Conservation (phyloP, 2,888 invertebrate genomes). For the Drosophila vallismaia region DNA sequence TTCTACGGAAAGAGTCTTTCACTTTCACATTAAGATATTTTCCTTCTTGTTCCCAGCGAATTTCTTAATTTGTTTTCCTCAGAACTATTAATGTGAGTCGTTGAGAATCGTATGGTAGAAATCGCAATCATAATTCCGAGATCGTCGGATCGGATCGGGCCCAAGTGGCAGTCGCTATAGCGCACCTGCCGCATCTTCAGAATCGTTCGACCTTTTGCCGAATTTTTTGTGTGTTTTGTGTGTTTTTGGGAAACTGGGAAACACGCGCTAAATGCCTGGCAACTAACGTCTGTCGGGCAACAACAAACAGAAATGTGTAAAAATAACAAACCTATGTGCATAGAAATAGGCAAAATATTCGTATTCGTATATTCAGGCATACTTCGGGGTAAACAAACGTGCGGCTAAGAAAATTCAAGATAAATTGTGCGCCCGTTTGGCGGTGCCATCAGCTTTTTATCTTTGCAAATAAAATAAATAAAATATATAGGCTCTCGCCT, state of each 20-base stretch:
- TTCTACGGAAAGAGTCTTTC: slow-evolving; percentile 1
- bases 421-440: slow-evolving; percentile 48
- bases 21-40: not conserved
- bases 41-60: not conserved
- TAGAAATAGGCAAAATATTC: slow-evolving; percentile 30
- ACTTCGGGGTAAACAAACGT: slow-evolving; percentile 47
- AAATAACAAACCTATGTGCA: slow-evolving; percentile 64
- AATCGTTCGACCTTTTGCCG: not conserved
- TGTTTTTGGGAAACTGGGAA: slow-evolving; percentile 14
- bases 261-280: slow-evolving; percentile 44
- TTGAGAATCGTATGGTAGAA: slow-evolving; percentile 6
- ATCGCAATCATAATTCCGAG: slow-evolving; percentile 36
- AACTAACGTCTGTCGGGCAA: slow-evolving; percentile 29
- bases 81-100: slow-evolving; percentile 9
- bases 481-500: slow-evolving; percentile 8
- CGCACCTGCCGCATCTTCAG: slow-evolving; percentile 64
- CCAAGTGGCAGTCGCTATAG: slow-evolving; percentile 62
- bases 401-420: slow-evolving; percentile 58
- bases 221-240: slow-evolving; percentile 39
- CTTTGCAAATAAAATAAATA: slow-evolving; percentile 50
- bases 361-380: slow-evolving; percentile 22
- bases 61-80: slow-evolving; percentile 28
- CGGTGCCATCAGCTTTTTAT: slow-evolving; percentile 52
- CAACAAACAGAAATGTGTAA: slow-evolving; percentile 57
- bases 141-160: slow-evolving; percentile 10